These are phyloP conservation scores for Urocyon cinereoargenteus DNA, from an alignment of 2,797 vertebrate species.

Conservation along the genomic window DNA sequence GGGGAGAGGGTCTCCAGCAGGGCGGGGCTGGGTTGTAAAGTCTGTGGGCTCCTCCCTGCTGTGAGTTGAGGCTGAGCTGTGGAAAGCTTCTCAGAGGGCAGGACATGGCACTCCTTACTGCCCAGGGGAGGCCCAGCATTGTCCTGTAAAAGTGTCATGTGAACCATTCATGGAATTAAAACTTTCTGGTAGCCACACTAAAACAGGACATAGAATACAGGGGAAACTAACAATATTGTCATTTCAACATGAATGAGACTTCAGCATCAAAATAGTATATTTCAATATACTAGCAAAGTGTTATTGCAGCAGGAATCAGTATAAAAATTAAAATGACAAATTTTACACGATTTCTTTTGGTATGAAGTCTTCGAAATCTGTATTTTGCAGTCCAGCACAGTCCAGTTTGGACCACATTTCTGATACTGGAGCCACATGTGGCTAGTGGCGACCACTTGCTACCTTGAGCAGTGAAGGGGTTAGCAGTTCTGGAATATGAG, in stretches of 20 bases:
- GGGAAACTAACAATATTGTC: neutral
- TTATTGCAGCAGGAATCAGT: neutral
- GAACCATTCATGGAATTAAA: neutral
- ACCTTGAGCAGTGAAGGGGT: accelerated
- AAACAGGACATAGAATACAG: neutral
- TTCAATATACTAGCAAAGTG: neutral
- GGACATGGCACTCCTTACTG: accelerated
- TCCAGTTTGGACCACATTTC: neutral
- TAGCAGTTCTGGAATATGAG: neutral
- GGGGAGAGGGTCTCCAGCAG: accelerated
- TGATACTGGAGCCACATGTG: neutral
- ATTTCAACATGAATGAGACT: neutral
- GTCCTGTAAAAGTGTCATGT: neutral
- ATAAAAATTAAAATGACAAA: neutral
- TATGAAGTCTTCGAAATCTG: neutral
- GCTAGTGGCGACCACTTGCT: neutral
- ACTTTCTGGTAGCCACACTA: neutral
- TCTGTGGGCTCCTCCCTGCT: accelerated
- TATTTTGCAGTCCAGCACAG: neutral
- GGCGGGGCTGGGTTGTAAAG: neutral
- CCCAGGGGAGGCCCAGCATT: neutral
- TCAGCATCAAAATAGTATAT: neutral
- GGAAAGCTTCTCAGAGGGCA: neutral
- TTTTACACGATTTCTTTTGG: neutral
- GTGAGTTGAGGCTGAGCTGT: neutral